Conservation (phyloP, 2,113 vertebrate genomes). For the Dolichallabes microphthalmus region DNA sequence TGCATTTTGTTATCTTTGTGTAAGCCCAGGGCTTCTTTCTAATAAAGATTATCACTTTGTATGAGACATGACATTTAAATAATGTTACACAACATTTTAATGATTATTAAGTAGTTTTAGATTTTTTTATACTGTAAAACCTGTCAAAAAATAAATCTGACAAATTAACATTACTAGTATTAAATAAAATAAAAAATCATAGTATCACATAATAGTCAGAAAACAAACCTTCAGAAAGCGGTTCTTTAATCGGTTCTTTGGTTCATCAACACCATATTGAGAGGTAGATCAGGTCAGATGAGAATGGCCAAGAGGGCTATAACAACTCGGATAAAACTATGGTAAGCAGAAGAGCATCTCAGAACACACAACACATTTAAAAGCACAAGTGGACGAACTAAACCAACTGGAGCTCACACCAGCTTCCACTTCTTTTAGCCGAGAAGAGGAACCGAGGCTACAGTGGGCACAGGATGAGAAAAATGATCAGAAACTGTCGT, state of each 20-base stretch:
- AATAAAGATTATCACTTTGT: no score
- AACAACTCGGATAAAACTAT: background rate
- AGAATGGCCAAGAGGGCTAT: background rate
- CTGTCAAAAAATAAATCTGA: no score
- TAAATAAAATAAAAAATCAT: no score
- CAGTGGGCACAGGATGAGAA: background rate
- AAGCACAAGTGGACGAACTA: background rate
- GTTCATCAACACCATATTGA: background rate
- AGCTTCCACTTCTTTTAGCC: background rate
- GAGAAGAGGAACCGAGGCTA: background rate
- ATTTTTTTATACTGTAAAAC: no score
- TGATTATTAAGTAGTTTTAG: no score
- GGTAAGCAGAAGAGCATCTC: background rate
- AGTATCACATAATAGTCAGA: background rate
- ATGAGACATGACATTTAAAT: no score
- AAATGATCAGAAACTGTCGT: background rate
- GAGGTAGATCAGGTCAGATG: background rate
- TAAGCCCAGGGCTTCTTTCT: no score
- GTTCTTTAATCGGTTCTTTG: background rate
- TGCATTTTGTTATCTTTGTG: no score
- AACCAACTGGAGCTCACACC: background rate
- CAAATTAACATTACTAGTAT: no score
- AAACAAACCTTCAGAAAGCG: background rate
- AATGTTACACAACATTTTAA: no score
- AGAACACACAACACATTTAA: background rate